phyloP scores from a whole-genome alignment of 2,113 vertebrate species.

The Tychaedon coryphoeus region DNA sequence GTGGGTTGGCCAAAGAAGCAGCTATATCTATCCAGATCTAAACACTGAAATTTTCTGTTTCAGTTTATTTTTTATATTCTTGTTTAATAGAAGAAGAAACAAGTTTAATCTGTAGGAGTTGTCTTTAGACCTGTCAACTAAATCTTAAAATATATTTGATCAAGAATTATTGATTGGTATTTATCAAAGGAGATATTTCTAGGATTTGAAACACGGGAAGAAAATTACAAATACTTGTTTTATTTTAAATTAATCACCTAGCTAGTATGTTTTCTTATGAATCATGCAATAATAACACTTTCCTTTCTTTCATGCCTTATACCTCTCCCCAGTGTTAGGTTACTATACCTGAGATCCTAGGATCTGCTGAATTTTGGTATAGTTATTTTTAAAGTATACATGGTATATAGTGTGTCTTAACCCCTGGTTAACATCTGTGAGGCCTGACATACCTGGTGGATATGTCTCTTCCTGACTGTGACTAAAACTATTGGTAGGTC shows the following conservation, averaged over 20 bases:
- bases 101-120: not conserved
- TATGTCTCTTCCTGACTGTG: not conserved
- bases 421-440: not conserved
- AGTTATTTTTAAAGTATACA: not conserved
- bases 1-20: not conserved
- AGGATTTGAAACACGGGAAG: not conserved
- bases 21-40: not conserved
- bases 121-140: not conserved
- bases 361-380: not conserved
- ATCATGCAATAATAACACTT: not conserved
- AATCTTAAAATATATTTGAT: not conserved
- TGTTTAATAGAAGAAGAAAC: not conserved
- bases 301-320: not conserved
- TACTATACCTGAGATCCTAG: not conserved
- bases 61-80: not conserved
- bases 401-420: not conserved
- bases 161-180: not conserved
- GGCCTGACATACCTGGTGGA: not conserved
- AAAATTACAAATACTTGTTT: not conserved
- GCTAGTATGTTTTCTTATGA: not conserved
- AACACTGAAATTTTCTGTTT: not conserved
- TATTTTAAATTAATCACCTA: not conserved
- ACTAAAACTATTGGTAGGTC: not conserved
- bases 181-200: not conserved
- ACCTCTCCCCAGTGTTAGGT: not conserved